phyloP scores from a whole-genome alignment of 1,140 invertebrate species.

The Drosophila bocqueti region DNA sequence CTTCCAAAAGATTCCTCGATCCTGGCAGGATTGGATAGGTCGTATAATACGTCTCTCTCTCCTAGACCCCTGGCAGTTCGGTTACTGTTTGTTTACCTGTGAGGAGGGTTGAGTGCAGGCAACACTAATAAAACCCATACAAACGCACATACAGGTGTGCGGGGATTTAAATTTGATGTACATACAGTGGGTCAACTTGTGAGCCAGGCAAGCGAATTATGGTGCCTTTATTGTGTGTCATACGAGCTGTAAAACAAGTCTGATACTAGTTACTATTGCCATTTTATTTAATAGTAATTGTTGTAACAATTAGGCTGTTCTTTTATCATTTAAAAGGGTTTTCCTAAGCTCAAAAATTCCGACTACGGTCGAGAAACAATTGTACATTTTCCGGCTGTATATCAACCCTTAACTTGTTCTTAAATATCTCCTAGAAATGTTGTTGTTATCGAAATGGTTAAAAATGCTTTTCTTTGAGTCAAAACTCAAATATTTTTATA shows the following conservation, averaged over 20 bases:
- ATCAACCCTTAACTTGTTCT: not conserved
- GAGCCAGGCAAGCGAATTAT: not conserved
- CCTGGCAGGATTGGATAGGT: not conserved
- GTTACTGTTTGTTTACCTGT: conserved; percentile 52
- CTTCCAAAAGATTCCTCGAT: conserved; percentile 4
- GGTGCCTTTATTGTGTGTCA: not conserved
- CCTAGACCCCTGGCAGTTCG: not conserved
- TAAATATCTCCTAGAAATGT: not conserved
- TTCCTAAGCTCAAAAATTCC: no score
- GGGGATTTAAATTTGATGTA: conserved; percentile 18
- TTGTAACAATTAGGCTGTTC: not conserved
- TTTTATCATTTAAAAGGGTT: not conserved
- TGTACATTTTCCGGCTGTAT: not conserved
- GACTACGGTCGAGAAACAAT: not conserved
- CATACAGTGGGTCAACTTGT: conserved; percentile 13
- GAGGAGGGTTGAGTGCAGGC: conserved; percentile 38
- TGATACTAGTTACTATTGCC: not conserved
- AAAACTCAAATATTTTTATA: conserved; percentile 3
- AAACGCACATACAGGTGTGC: conserved; percentile 23
- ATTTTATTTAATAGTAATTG: no score
- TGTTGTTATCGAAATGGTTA: not conserved
- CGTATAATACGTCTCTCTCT: not conserved
- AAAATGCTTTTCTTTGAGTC: not conserved
- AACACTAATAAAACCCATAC: not conserved
- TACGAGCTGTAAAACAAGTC: not conserved